Percentiles rank a stretch among this genome's conserved stretches.
Evolutionary conservation across 2,797 vertebrate genomes (phyloP).

Genomic region (Eulemur coronatus): DNA sequence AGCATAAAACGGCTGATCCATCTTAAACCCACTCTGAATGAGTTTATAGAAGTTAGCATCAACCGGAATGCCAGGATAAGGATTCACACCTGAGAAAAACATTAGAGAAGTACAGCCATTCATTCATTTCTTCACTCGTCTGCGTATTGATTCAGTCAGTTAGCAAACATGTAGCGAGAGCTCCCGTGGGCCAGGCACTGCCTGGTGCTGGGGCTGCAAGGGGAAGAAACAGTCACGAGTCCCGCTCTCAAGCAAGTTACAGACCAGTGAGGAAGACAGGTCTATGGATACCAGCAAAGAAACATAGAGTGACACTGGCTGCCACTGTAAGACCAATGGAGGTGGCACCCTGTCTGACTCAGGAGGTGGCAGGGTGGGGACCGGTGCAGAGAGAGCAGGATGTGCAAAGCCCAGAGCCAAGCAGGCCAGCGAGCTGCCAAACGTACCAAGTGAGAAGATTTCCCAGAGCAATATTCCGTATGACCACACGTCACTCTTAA

Average conservation of each 20-base stretch:
- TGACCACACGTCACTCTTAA: slow-evolving; percentile 97
- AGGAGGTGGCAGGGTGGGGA: background rate
- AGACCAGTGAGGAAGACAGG: background rate
- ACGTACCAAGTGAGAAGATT: slow-evolving; percentile 97
- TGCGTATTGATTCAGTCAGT: background rate
- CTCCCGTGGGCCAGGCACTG: background rate
- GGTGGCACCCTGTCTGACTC: background rate
- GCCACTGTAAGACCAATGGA: background rate
- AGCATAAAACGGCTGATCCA: slow-evolving; percentile 96
- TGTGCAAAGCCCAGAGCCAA: background rate
- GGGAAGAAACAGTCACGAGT: background rate
- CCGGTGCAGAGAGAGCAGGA: background rate
- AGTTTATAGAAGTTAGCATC: slow-evolving; percentile 93
- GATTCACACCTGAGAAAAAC: slow-evolving; percentile 91
- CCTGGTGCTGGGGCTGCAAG: background rate
- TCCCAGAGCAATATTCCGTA: slow-evolving; percentile 98
- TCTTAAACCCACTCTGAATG: slow-evolving; percentile 95
- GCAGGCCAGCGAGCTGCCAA: background rate
- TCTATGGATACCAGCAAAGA: background rate
- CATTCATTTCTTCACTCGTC: too few relatives aligned
- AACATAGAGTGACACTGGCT: background rate
- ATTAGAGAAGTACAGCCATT: background rate
- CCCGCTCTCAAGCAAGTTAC: background rate
- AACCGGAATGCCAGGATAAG: slow-evolving; percentile 95
- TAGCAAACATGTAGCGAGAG: background rate